These are phyloP conservation scores for Amphilophus citrinellus DNA, from an alignment of 2,113 vertebrate genomes.

Conservation along the genomic window DNA sequence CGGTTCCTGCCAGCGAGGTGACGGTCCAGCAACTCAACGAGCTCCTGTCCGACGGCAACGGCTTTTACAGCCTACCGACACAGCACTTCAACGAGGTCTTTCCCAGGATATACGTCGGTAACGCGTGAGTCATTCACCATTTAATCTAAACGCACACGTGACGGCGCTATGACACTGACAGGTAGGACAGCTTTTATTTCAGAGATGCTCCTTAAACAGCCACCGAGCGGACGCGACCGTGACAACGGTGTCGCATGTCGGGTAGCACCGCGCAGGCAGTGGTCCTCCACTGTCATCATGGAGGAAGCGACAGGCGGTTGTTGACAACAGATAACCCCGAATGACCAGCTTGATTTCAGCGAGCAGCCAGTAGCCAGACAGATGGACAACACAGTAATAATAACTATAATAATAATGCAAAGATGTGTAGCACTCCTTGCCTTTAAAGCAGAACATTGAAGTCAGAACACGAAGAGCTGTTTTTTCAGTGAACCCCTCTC, in stretches of 20 bases:
- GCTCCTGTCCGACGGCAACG: constrained; percentile 89
- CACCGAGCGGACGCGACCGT: neutral
- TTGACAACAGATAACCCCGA: constrained; percentile 40
- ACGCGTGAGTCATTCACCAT: constrained; percentile 87
- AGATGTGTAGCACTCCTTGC: rapidly evolving
- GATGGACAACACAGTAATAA: constrained; percentile 4
- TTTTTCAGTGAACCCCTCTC: neutral
- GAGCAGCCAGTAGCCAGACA: neutral
- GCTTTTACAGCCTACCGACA: constrained; percentile 93
- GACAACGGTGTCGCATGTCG: constrained; percentile 60
- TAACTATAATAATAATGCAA: neutral
- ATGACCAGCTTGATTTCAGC: neutral
- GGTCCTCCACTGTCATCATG: constrained; percentile 13
- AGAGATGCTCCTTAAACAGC: neutral
- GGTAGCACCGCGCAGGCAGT: neutral
- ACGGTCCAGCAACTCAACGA: constrained; percentile 94
- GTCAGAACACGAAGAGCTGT: neutral
- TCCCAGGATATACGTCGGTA: constrained; percentile 93
- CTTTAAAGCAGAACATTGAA: neutral
- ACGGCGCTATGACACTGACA: constrained; percentile 36
- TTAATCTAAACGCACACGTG: neutral
- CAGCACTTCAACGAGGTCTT: constrained; percentile 96
- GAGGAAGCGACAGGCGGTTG: constrained; percentile 62
- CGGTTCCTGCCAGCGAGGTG: constrained; percentile 83
- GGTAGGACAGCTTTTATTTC: constrained; percentile 19